These are phyloP conservation scores for Operophtera brumata DNA, from an alignment of 2,888 invertebrate genomes.

Conservation along the genomic window DNA sequence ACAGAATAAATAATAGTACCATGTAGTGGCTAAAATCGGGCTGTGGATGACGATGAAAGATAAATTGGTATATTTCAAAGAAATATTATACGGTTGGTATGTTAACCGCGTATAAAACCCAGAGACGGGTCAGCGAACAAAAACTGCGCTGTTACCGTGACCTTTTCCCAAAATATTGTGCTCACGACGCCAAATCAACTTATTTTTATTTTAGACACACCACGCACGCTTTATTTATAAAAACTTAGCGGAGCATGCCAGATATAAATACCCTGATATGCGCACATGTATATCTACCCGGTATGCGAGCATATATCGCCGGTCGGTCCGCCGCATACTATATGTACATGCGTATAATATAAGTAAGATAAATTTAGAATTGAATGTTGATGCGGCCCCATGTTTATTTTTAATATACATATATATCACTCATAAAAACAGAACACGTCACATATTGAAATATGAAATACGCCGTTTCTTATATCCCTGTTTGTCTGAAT, in stretches of 20 bases:
- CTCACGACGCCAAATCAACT: slow-evolving; percentile 46
- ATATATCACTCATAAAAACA: slow-evolving; percentile 4
- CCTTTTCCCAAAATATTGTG: slow-evolving; percentile 64
- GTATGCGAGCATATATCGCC: slow-evolving; percentile 21
- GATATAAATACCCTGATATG: slow-evolving; percentile 43
- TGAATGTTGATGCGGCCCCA: slow-evolving; percentile 53
- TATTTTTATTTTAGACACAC: slow-evolving; percentile 52
- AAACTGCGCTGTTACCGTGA: slow-evolving; percentile 56
- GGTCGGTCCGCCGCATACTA: slow-evolving; percentile 50
- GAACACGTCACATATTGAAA: slow-evolving; percentile 4
- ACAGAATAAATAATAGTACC: too few relatives aligned
- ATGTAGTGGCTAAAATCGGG: too few relatives aligned
- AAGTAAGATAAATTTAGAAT: slow-evolving; percentile 58
- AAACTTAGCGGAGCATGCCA: slow-evolving; percentile 49
- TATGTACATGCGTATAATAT: slow-evolving; percentile 57
- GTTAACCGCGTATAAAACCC: not conserved
- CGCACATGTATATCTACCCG: slow-evolving; percentile 13
- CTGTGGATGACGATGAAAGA: too few relatives aligned
- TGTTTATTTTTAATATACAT: slow-evolving; percentile 13
- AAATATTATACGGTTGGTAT: too few relatives aligned
- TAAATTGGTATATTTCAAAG: too few relatives aligned
- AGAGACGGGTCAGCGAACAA: slow-evolving; percentile 32
- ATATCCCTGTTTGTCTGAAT: slow-evolving; percentile 21
- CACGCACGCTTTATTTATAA: slow-evolving; percentile 53
- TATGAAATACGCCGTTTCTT: slow-evolving; percentile 9